Evolutionary conservation across 2,797 vertebrate species (phyloP).

Genomic region (Manis javanica): DNA sequence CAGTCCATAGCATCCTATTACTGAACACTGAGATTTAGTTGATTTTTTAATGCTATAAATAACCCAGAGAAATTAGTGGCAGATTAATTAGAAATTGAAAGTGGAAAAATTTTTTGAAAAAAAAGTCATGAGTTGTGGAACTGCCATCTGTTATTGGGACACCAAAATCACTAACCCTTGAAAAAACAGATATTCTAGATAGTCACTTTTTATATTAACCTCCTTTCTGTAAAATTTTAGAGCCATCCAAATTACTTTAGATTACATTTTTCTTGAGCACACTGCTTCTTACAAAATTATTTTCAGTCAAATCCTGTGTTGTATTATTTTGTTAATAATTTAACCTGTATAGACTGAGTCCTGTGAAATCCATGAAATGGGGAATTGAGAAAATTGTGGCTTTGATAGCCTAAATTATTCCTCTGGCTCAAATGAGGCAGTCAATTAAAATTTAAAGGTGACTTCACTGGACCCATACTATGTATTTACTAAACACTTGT

Average conservation of each 20-base stretch:
- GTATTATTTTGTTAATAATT: background rate
- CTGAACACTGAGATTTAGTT: background rate
- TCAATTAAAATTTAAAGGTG: background rate
- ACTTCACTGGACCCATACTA: background rate
- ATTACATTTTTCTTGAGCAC: background rate
- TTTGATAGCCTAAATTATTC: background rate
- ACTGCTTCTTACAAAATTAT: background rate
- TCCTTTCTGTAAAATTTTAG: background rate
- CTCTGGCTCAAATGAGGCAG: background rate
- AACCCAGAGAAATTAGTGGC: background rate
- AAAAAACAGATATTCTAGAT: background rate
- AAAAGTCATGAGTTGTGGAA: background rate
- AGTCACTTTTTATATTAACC: background rate
- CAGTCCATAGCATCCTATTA: background rate
- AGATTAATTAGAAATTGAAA: background rate
- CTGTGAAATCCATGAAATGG: background rate
- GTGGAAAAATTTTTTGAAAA: background rate
- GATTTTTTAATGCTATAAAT: background rate
- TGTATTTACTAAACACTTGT: constrained; percentile 60
- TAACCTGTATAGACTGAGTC: background rate
- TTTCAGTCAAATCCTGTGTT: background rate
- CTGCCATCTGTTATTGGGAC: background rate
- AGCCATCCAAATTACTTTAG: background rate
- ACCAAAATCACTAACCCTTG: background rate
- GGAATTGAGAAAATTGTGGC: background rate